Conservation (phyloP, 2,113 vertebrate species). For the Callospermophilus lateralis region DNA sequence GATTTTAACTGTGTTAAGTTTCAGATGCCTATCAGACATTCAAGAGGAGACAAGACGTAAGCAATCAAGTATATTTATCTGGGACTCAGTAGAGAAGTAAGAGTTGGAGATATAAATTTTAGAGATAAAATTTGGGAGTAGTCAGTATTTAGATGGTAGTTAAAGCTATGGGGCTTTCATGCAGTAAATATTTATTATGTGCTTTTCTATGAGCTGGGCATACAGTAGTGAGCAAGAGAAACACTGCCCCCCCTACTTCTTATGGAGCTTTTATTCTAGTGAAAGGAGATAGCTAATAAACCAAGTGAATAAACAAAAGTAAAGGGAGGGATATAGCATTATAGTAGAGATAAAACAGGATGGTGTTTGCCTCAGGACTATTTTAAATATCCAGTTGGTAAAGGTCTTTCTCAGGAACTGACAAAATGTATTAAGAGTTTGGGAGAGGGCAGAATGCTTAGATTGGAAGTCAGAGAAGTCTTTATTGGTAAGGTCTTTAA, state of each 20-base stretch:
- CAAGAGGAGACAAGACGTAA: neutral
- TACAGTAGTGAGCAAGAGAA: neutral
- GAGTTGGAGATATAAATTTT: neutral
- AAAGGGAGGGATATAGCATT: neutral
- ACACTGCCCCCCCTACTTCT: neutral
- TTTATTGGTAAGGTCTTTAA: neutral
- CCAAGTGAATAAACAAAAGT: neutral
- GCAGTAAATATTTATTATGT: neutral
- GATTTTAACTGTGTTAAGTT: constrained; percentile 7
- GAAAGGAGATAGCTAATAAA: neutral
- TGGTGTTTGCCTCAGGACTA: neutral
- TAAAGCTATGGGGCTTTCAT: neutral
- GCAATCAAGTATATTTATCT: constrained; percentile 35
- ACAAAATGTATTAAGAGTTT: neutral
- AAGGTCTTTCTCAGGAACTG: neutral
- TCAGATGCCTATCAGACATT: neutral
- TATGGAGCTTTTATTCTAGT: neutral
- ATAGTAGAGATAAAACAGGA: neutral
- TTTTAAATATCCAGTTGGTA: constrained; percentile 22
- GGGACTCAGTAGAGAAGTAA: neutral
- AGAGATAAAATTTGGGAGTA: constrained; percentile 34
- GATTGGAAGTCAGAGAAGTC: neutral
- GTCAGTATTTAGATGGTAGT: neutral
- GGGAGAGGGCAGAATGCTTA: neutral
- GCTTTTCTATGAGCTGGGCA: neutral